Evolutionary conservation across 2,888 invertebrate species (phyloP), one percentile per base, ranked within the genome.

Genomic region (Pyrochroa serraticornis): DNA sequence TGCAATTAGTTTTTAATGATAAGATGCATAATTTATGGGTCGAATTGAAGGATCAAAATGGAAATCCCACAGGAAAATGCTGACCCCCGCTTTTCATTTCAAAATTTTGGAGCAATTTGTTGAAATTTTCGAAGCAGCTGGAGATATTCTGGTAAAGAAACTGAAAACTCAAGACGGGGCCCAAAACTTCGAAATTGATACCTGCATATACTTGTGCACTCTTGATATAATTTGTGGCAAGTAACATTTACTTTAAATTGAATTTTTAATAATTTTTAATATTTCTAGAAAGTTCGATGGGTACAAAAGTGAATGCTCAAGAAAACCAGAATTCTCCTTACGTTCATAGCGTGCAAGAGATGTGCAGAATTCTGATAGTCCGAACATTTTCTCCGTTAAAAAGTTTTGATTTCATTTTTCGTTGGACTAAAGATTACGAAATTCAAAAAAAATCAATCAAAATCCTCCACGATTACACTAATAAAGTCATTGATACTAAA

Each of bases 71-170:
- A 82, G 92, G 9, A 90, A 88, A 74, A 83, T 91, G 59, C 76
- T 92, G 44, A 91, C 91, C 0, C 91, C 91, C 0, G 84, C 91
- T 0, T 92, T 91, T 76, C 92, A 92, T 76, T 91, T 91, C 72
- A 87, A 87, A 69, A 90, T 91, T 55, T 76, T 92, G 48, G 87
- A 89, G 70, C 84, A 87, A 65, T 91, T 90, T 75, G 75, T 89
- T 3, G 85, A 85, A 3, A 83, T 88, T 0, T 90, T 92, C 71
- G 85, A 89, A 67, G 83, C 83, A 50, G 87, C 89, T 61, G 81
- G 84, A 12, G 75, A 78, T 34, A 79, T 85, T 10, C 78, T 92
- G 49, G 75, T 85, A 0, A 73, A 83, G 0, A 85, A 85, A 66
- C 74, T 91, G 12, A 70, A 71, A 22, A 39, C 63, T 9, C 67